Base-by-base conservation (phyloP, 1,140 invertebrate genomes). In the Heliconius melpomene region DNA sequence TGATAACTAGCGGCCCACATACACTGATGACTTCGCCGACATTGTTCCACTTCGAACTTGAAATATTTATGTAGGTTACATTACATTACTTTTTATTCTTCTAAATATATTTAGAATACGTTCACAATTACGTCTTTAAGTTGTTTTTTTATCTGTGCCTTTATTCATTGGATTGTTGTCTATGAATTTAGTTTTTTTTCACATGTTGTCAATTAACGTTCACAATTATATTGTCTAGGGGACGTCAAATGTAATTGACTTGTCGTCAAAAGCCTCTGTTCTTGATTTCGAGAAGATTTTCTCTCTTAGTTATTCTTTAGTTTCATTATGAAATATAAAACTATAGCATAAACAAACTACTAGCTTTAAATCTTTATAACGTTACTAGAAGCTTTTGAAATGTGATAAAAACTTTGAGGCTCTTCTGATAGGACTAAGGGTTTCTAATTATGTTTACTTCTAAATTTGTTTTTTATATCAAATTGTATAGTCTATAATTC, bases 1-100 rank as follows among this genome's bases (percentile, higher is more conserved):
- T 66, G 60, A 66, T 66, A 66, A 66, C 60, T 3, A 66, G 60
- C 60, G 60, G 29, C 60, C 60, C 60, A 66, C 60, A 66, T 66
- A 66, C 60, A 26, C 60, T 29, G 60, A 66, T 66, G 60, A 66
- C 60, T 66, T 16, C 8, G 60, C 29, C 60, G 9, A 29, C 60
- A 29, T 66, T 66, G 60, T 29, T 26, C 29, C 23, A 66, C 60
- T 66, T 66, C 60, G 60, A 66, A 66, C 60, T 66, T 66, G 60
- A 66, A 66, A 66, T 66, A 9, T 9, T 26, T 66, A 66, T 29
- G 23, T 26, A 16, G 40, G 40, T 46, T 46, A 46, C 13, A 13
- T 66, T 26, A 26, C 60, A 26, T 57, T 57, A 23, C 54, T 7
- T 57, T 57, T n/a, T 23, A n/a, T 57, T 66, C 3, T 66, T n/a